phyloP scores from a whole-genome alignment of 2,113 vertebrate genomes.

The Phylloscopus whistleri region DNA sequence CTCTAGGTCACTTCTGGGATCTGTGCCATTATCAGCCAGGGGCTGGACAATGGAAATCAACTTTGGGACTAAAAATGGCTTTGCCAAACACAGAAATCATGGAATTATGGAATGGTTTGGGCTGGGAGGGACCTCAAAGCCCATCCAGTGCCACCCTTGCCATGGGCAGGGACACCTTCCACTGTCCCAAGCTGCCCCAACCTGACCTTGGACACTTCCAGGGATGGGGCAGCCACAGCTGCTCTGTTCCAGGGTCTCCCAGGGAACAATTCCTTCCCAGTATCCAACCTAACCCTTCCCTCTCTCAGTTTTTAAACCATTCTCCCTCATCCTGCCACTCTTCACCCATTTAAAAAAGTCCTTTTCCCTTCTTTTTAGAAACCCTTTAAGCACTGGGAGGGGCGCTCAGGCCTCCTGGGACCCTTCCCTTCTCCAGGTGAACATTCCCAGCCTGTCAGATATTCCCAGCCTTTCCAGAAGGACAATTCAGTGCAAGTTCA shows the following conservation, averaged over 20 bases:
- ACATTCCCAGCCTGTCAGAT: not conserved
- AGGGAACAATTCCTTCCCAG: not conserved
- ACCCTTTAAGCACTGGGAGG: not conserved
- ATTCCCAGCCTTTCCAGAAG: not conserved
- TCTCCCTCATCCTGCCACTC: not conserved
- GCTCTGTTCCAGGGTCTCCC: fast-evolving
- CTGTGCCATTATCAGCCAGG: not conserved
- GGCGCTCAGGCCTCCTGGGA: not conserved
- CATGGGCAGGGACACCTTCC: not conserved
- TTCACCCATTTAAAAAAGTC: not conserved
- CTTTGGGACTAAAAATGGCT: not conserved
- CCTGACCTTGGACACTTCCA: not conserved
- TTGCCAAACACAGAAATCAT: not conserved
- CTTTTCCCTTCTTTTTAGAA: not conserved
- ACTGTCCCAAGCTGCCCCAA: not conserved
- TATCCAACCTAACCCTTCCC: not conserved
- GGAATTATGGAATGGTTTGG: not conserved
- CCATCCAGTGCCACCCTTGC: not conserved
- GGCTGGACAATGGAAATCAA: not conserved
- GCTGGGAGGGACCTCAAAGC: not conserved
- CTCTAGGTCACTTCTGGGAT: not conserved
- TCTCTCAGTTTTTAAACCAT: not conserved
- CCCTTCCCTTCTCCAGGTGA: not conserved
- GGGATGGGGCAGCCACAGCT: not conserved
- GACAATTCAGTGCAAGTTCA: not conserved